Conservation (phyloP, 2,797 vertebrate species). For the Tachyglossus aculeatus region DNA sequence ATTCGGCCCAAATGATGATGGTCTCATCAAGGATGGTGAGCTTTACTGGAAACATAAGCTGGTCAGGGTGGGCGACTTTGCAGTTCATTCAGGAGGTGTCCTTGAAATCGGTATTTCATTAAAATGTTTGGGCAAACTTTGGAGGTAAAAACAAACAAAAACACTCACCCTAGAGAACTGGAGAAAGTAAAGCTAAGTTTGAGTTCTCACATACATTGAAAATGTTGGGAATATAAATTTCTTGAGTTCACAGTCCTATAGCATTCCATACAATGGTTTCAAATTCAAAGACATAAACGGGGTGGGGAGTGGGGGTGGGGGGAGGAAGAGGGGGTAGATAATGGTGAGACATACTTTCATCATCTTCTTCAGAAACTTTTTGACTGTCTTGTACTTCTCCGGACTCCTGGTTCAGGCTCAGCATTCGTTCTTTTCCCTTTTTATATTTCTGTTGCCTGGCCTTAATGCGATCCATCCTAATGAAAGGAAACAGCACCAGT, state of each 20-base stretch:
- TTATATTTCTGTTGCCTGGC: slow-evolving; percentile 98
- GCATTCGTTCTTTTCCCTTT: slow-evolving; percentile 96
- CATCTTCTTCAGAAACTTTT: slow-evolving; percentile 82
- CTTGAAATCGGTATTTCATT: background rate
- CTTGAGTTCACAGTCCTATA: background rate
- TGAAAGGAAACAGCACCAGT: slow-evolving; percentile 48
- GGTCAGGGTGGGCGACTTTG: background rate
- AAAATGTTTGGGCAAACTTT: slow-evolving; percentile 1
- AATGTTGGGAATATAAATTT: background rate
- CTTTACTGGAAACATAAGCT: background rate
- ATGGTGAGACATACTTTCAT: slow-evolving; percentile 76
- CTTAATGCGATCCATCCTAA: slow-evolving; percentile 99
- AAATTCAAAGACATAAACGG: background rate
- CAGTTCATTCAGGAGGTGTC: background rate
- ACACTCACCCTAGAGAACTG: background rate
- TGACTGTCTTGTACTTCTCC: slow-evolving; percentile 82
- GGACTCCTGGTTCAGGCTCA: slow-evolving; percentile 90
- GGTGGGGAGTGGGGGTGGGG: too few relatives aligned
- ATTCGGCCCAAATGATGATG: background rate
- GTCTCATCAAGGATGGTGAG: slow-evolving; percentile 7
- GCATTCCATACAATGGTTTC: background rate
- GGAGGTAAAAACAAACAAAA: background rate
- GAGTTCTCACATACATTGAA: background rate
- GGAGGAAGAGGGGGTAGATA: too few relatives aligned
- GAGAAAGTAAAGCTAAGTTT: background rate